Evolutionary conservation across 2,888 invertebrate genomes (phyloP), one percentile per base, ranked within the genome.

Genomic region (Sussaba pulchella): DNA sequence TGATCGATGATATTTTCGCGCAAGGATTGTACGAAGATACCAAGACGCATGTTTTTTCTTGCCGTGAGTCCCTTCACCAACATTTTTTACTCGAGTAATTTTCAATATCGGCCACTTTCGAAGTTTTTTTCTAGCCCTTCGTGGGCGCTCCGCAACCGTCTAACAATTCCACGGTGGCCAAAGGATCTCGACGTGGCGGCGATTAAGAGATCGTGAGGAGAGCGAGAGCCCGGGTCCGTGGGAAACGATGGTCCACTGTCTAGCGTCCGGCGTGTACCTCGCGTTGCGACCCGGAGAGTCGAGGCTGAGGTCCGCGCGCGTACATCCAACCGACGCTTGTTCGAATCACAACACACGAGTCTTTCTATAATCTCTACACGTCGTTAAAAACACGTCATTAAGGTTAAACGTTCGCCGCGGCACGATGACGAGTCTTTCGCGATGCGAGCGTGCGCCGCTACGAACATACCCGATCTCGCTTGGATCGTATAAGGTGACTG

Each of bases 361-460:
- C 47, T 63, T 81, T 64, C 57, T 64, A 54, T 78, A 81, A 78
- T 88, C 88, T 86, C 85, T 89, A 87, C 88, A 88, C 88, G 87
- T 91, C 89, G 88, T 91, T 92, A 91, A 91, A 91, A 91, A 89
- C 90, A 89, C 91, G 90, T 91, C 89, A 92, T 92, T 92, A 92
- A 90, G 91, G 91, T 90, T 91, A 89, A 84, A 83, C 82, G 72
- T 50, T 80, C 52, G 73, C 78, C 73, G 43, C 45, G 54, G 17
- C 59, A 63, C 45, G 52, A 73, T 79, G 82, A 82, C 82, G 82
- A 72, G 66, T 26, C 64, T 63, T n/a, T n/a, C n/a, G n/a, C 10
- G 36, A 26, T 31, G 4, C 2, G 19, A 66, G 31, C 45, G 24
- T 26, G 64, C 39, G 21, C 36, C 31, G 21, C 41, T 67, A 72